phyloP scores from a whole-genome alignment of 1,140 invertebrate species.

The Lasioglossum baleicum region DNA sequence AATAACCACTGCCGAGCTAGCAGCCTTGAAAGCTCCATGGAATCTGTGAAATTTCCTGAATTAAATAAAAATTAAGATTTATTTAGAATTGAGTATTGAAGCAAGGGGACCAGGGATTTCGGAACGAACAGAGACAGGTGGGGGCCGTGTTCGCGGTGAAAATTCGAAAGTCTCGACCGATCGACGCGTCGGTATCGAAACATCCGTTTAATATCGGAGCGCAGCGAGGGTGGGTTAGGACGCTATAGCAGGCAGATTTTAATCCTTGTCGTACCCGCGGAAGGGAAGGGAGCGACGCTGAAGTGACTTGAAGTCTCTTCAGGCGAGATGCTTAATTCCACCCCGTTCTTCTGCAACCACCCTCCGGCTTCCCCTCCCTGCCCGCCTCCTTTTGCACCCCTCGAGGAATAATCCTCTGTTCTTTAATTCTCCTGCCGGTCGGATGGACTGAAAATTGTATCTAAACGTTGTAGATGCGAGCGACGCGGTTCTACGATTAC shows the following conservation, averaged over 20 bases:
- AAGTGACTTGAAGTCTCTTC: slow-evolving; percentile 80
- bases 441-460: slow-evolving; percentile 61
- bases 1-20: no score
- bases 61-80: no score
- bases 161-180: slow-evolving; percentile 32
- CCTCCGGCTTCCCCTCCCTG: slow-evolving; percentile 50
- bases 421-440: slow-evolving; percentile 68
- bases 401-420: slow-evolving; percentile 73
- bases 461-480: slow-evolving; percentile 39
- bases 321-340: slow-evolving; percentile 80
- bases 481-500: not conserved
- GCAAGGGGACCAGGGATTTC: no score
- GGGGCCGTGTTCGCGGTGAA: not conserved
- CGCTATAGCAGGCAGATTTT: slow-evolving; percentile 77
- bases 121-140: not conserved
- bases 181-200: slow-evolving; percentile 70
- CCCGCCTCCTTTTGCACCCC: slow-evolving; percentile 46
- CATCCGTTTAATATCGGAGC: slow-evolving; percentile 74
- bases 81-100: no score
- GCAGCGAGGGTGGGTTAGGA: slow-evolving; percentile 54
- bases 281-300: slow-evolving; percentile 71
- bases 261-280: slow-evolving; percentile 76
- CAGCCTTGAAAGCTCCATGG: no score
- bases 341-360: slow-evolving; percentile 67
- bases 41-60: no score